phyloP scores from a whole-genome alignment of 1,140 invertebrate genomes.

The Octopus bimaculoides region DNA sequence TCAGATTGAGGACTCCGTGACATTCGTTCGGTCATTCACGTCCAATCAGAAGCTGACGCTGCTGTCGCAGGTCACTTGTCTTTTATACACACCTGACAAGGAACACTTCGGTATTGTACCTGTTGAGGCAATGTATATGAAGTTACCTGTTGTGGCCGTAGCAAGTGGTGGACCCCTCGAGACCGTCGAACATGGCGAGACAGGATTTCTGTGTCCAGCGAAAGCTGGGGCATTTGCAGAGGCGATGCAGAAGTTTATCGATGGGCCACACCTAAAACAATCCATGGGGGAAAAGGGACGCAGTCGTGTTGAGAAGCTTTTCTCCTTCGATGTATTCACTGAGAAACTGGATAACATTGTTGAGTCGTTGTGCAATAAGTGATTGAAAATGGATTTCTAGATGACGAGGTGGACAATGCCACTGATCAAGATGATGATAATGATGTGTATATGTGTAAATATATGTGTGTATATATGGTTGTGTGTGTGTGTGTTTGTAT shows the following conservation, averaged over 20 bases:
- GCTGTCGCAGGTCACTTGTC: constrained; percentile 70
- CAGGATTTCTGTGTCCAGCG: constrained; percentile 82
- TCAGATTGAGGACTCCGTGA: constrained; percentile 71
- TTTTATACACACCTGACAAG: constrained; percentile 93
- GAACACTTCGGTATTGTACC: constrained; percentile 99
- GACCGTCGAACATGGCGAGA: constrained; percentile 82
- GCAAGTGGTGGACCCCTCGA: constrained; percentile 95
- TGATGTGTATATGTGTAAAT: too few relatives aligned
- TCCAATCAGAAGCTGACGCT: constrained; percentile 81
- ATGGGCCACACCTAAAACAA: constrained; percentile 59
- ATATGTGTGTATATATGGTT: too few relatives aligned
- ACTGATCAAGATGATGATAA: too few relatives aligned
- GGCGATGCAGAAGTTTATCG: constrained; percentile 73
- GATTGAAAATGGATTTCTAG: too few relatives aligned
- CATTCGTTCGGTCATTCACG: constrained; percentile 82
- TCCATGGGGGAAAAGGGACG: constrained; percentile 71
- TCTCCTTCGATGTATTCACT: constrained; percentile 78
- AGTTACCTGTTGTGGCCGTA: constrained; percentile 90
- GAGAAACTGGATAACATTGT: constrained; percentile 68
- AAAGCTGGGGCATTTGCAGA: constrained; percentile 70
- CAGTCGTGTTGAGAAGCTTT: constrained; percentile 71
- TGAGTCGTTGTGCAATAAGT: constrained; percentile 17
- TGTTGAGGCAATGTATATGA: constrained; percentile 94
- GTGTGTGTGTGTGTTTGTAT: too few relatives aligned
- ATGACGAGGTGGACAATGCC: too few relatives aligned